Conservation (phyloP, 2,113 vertebrate genomes). For the Pteronura brasiliensis region DNA sequence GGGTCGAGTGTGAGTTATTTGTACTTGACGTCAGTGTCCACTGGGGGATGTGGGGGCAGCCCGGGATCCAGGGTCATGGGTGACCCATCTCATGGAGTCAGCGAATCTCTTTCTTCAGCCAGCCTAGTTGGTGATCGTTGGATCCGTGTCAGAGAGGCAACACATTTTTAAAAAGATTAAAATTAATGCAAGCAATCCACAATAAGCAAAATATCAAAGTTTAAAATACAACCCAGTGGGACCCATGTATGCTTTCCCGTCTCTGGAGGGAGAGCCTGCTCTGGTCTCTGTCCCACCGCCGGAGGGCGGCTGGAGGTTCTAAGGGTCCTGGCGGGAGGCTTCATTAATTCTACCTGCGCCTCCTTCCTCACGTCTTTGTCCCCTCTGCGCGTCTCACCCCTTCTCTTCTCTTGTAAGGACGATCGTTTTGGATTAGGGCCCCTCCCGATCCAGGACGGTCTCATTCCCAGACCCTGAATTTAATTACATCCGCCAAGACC, state of each 20-base stretch:
- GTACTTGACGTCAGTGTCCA: background rate
- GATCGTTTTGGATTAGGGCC: background rate
- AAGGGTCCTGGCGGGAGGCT: no score
- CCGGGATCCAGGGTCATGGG: background rate
- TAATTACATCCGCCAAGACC: background rate
- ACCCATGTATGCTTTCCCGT: background rate
- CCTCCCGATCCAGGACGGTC: background rate
- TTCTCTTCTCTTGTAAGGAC: background rate
- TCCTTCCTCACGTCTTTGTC: background rate
- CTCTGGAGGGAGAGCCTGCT: background rate
- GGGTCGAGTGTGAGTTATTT: background rate
- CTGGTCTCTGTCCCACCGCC: background rate
- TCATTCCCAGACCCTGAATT: background rate
- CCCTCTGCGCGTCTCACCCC: background rate
- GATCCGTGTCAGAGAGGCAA: background rate
- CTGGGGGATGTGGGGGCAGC: background rate
- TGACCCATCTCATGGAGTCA: background rate
- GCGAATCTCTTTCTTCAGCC: background rate
- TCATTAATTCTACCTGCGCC: background rate
- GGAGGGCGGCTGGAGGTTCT: fast-evolving
- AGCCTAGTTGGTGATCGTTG: background rate
- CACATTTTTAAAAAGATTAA: background rate
- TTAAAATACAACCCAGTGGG: background rate
- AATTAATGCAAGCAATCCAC: background rate
- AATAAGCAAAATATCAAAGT: background rate